Percentiles rank a stretch among this genome's conserved stretches.
Conservation (phyloP, 1,140 invertebrate genomes). For the Schlechtendalia chinensis region DNA sequence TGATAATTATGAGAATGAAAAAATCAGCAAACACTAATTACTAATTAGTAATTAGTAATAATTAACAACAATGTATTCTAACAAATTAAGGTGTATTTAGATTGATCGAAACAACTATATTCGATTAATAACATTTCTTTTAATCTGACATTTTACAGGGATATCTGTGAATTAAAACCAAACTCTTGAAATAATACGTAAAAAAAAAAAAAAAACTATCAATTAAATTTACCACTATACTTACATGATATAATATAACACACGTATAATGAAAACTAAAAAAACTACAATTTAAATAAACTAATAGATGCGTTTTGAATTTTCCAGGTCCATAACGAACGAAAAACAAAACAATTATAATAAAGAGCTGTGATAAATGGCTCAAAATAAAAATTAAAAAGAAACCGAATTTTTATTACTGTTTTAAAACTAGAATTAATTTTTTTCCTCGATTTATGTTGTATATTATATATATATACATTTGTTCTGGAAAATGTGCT, state of each 20-base stretch:
- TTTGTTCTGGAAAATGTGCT: background rate
- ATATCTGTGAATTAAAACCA: too few species aligned
- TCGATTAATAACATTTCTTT: too few species aligned
- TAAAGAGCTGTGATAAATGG: conserved; percentile 3
- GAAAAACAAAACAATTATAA: background rate
- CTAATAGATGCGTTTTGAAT: background rate
- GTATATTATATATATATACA: conserved; percentile 2
- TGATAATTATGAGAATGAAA: background rate
- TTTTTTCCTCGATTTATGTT: conserved; percentile 4
- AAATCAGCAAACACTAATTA: too few species aligned
- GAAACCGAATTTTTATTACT: conserved; percentile 34
- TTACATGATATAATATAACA: background rate
- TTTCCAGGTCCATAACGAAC: conserved; percentile 31
- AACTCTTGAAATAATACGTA: too few species aligned
- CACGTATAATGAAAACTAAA: background rate
- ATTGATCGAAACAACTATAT: too few species aligned
- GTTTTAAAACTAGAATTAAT: conserved; percentile 8
- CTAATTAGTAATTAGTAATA: background rate
- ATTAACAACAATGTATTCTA: background rate
- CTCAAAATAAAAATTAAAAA: conserved; percentile 36
- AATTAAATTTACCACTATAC: background rate
- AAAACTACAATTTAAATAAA: background rate
- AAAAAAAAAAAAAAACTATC: too few species aligned
- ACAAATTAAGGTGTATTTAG: background rate
- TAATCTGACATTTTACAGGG: too few species aligned